Evolutionary conservation across 2,888 invertebrate species (phyloP), one percentile per base, ranked within the genome.

Genomic region (Aproaerema taeniolella): DNA sequence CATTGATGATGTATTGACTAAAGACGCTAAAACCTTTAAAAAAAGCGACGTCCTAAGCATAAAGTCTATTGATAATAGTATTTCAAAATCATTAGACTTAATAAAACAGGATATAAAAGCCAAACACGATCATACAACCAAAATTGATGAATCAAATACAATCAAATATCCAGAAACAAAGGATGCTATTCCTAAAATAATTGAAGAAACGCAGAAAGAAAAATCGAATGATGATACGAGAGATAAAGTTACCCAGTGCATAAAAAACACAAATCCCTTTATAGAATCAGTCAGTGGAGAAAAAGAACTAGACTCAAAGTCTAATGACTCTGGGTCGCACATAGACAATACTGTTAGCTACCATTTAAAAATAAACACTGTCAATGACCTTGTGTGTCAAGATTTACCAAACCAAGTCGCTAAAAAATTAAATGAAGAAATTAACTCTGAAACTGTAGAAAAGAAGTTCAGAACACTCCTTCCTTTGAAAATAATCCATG

Each of bases 311-410:
- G 17, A 13, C 4, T 8, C 32, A 10, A 12, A n/a, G n/a, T n/a
- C 20, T 20, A 8, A 20, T 4, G 13, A 12, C 4, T 12, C 17
- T 17, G 24, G 30, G 24, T 10, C 9, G 14, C 34, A 28, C 16
- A 17, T 35, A 14, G 31, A 33, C 4, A 40, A 33, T 13, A 36
- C 62, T 39, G 77, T 85, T 7, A 80, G 77, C 55, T 83, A 86
- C 49, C 81, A 72, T 56, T 67, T 86, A 39, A 85, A 76, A 70
- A 83, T 85, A 53, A 80, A 77, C 43, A 79, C 76, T 9, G 44
- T 59, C 5, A 69, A 58, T 50, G 79, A 81, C 50, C 53, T 72
- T 32, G 56, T 59, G 32, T 46, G 55, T 37, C 38, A 54, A 20
- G 45, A 49, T 17, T 12, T 47, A 38, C 44, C 61, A 43, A 54